phyloP scores from a whole-genome alignment of 2,888 invertebrate species.

The Thereva nobilitata region DNA sequence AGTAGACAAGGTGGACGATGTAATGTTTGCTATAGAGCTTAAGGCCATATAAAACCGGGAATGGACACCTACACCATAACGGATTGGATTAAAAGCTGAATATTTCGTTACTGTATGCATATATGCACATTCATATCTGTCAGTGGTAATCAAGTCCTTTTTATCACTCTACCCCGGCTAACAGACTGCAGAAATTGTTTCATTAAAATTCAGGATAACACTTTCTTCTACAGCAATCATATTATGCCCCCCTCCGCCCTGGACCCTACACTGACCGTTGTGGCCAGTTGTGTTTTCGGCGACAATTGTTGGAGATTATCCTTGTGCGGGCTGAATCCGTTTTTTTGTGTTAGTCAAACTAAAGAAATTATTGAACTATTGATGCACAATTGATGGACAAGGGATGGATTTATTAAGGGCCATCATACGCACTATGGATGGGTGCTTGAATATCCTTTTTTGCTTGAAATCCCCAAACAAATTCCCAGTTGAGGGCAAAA shows the following conservation, averaged over 20 bases:
- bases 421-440: too few relatives aligned
- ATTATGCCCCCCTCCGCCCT: too few relatives aligned
- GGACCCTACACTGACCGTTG: conserved; percentile 8
- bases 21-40: too few relatives aligned
- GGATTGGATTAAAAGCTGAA: neutral
- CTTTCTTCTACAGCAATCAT: conserved; percentile 13
- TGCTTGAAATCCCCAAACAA: neutral
- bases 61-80: neutral
- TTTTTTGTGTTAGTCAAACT: neutral
- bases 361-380: neutral
- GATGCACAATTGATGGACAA: conserved; percentile 13
- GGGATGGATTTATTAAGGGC: conserved; percentile 6
- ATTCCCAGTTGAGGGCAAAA: conserved; percentile 8
- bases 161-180: conserved; percentile 3
- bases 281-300: conserved; percentile 20
- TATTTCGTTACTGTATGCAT: conserved; percentile 2
- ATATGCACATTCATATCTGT: neutral
- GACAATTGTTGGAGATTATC: conserved; percentile 27
- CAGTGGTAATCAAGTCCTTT: conserved; percentile 21
- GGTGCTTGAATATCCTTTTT: conserved; percentile 2
- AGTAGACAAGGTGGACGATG: too few relatives aligned
- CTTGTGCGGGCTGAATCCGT: conserved; percentile 16
- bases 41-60: too few relatives aligned
- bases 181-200: conserved; percentile 13
- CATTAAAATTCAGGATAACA: conserved; percentile 28